Evolutionary conservation across 2,888 invertebrate species (phyloP).

Genomic region (Scotopteryx bipunctaria): DNA sequence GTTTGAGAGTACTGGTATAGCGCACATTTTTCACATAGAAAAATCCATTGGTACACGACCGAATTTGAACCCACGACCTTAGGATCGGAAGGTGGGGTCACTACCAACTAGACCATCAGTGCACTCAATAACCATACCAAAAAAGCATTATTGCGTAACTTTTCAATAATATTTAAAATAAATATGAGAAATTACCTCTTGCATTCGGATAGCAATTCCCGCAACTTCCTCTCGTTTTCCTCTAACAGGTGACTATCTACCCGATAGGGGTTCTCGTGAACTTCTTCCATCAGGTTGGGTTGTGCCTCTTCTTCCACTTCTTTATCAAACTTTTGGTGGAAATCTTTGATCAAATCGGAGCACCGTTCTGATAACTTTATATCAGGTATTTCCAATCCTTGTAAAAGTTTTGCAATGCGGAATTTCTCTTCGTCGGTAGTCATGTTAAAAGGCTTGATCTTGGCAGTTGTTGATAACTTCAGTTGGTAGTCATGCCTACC

Average conservation of each 20-base stretch:
- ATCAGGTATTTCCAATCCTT: slow-evolving; percentile 66
- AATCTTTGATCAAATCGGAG: slow-evolving; percentile 57
- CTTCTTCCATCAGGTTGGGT: slow-evolving; percentile 31
- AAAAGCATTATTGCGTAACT: no score
- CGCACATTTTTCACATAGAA: no score
- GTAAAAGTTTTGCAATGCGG: slow-evolving; percentile 65
- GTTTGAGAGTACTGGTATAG: no score
- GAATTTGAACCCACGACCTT: no score
- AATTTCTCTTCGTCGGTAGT: slow-evolving; percentile 72
- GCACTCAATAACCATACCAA: no score
- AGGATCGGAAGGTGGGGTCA: no score
- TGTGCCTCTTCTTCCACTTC: slow-evolving; percentile 51
- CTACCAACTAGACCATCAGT: no score
- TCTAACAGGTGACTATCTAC: slow-evolving; percentile 57
- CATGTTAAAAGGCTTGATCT: no score
- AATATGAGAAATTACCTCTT: slow-evolving; percentile 50
- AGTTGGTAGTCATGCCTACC: slow-evolving; percentile 37
- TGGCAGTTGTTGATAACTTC: no score
- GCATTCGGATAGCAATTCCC: slow-evolving; percentile 49
- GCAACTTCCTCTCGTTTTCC: slow-evolving; percentile 64
- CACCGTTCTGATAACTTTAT: slow-evolving; percentile 65
- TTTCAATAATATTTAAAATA: background rate
- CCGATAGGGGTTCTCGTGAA: slow-evolving; percentile 64
- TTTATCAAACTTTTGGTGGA: slow-evolving; percentile 55
- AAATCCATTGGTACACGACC: no score